phyloP scores from a whole-genome alignment of 2,797 vertebrate species.

The Lacerta agilis region DNA sequence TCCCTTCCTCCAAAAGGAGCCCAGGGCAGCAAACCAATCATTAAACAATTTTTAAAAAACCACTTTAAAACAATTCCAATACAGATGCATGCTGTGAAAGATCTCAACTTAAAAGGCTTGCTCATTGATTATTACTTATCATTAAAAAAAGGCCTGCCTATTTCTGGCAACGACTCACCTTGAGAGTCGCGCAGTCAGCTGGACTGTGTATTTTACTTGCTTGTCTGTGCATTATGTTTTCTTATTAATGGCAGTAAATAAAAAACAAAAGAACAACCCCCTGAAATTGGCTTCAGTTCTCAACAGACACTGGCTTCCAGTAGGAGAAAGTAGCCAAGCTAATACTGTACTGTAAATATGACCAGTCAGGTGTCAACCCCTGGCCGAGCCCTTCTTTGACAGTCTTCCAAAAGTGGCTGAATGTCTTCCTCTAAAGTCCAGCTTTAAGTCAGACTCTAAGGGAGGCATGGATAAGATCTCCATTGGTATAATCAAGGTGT shows the following conservation, averaged over 20 bases:
- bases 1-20: too few relatives aligned
- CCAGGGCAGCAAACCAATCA: too few relatives aligned
- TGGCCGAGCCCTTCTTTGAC: not conserved
- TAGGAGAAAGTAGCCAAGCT: slow-evolving; percentile 17
- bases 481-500: not conserved
- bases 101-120: too few relatives aligned
- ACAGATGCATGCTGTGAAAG: too few relatives aligned
- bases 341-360: slow-evolving; percentile 4
- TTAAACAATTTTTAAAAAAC: too few relatives aligned
- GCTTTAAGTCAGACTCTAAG: not conserved
- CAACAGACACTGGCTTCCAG: slow-evolving; percentile 28
- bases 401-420: slow-evolving; percentile 1
- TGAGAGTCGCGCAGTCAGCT: not conserved
- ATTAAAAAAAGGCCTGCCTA: not conserved
- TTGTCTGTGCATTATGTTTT: slow-evolving; percentile 10
- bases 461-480: not conserved
- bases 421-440: not conserved
- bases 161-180: slow-evolving; percentile 36
- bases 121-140: too few relatives aligned
- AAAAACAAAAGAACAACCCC: not conserved
- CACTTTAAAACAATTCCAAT: too few relatives aligned
- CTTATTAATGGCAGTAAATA: slow-evolving; percentile 38
- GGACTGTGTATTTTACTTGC: slow-evolving; percentile 14
- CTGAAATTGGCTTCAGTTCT: slow-evolving; percentile 12
- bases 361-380: slow-evolving; percentile 24